phyloP scores from a whole-genome alignment of 1,140 invertebrate species.

The Bemisia tabaci region DNA sequence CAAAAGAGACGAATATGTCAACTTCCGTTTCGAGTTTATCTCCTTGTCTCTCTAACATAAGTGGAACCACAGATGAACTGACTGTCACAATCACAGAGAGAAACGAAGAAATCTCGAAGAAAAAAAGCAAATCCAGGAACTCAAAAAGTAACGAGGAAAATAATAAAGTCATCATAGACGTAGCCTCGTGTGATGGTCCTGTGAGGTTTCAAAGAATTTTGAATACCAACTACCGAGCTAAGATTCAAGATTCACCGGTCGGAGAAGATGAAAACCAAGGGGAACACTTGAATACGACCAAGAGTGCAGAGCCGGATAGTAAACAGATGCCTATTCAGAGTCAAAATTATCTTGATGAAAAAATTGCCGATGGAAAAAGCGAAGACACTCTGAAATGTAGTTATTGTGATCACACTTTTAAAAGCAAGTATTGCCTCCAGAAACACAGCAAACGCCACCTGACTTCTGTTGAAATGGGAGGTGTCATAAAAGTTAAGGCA shows the following conservation, averaged over 20 bases:
- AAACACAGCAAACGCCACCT: conserved; percentile 37
- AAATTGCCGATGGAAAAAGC: conserved; percentile 5
- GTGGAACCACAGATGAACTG: conserved; percentile 5
- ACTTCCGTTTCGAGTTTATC: conserved; percentile 1
- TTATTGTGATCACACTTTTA: conserved; percentile 66
- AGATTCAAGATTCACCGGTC: conserved; percentile 18
- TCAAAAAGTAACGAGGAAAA: not conserved
- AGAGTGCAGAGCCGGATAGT: not conserved
- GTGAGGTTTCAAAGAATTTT: conserved; percentile 64
- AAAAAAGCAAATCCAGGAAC: not conserved
- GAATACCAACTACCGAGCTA: conserved; percentile 50
- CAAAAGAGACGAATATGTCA: conserved; percentile 14
- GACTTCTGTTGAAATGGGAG: conserved; percentile 32
- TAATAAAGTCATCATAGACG: conserved; percentile 51
- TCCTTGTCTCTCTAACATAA: conserved; percentile 5
- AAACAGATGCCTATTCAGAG: not conserved
- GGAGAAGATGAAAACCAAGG: conserved; percentile 6
- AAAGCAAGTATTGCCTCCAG: conserved; percentile 66
- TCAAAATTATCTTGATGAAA: not conserved
- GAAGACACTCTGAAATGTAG: conserved; percentile 45
- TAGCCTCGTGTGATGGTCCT: conserved; percentile 76
- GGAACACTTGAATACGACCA: not conserved
- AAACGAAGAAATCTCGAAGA: not conserved
- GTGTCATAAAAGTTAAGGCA: conserved; percentile 19
- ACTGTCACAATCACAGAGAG: conserved; percentile 1